A percentile compares a stretch with the other conserved stretches of the same genome.
Evolutionary conservation across 2,113 vertebrate genomes (phyloP).

Genomic region (Typhlomys cinereus): DNA sequence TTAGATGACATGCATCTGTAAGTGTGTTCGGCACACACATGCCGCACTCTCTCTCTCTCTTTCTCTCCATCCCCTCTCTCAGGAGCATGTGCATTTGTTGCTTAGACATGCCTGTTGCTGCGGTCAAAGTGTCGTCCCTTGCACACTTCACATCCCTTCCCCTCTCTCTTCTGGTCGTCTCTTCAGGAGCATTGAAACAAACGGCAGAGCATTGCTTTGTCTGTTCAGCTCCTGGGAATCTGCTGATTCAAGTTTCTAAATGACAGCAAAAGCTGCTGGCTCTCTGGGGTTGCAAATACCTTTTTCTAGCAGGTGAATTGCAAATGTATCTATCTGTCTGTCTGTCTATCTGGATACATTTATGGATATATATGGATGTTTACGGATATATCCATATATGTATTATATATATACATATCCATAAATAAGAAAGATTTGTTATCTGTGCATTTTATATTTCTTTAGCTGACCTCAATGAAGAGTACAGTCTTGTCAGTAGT

Average conservation of each 20-base stretch:
- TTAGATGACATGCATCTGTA: neutral
- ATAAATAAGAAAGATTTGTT: conserved; percentile 5
- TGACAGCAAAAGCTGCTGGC: neutral
- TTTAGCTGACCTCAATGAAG: neutral
- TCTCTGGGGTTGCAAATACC: conserved; percentile 3
- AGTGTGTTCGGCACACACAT: neutral
- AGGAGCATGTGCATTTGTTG: neutral
- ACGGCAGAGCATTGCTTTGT: neutral
- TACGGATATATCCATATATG: too few species aligned
- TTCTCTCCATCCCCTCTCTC: neutral
- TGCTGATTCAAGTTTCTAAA: neutral
- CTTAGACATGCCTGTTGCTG: conserved; percentile 14
- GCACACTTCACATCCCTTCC: neutral
- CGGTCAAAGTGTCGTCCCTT: neutral
- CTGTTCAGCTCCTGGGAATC: neutral
- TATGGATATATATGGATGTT: too few species aligned
- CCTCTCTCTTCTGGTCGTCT: neutral
- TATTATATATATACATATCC: too few species aligned
- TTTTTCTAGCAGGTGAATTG: neutral
- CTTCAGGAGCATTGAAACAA: neutral
- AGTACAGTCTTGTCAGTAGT: neutral
- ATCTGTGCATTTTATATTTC: conserved; percentile 25
- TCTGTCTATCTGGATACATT: too few species aligned
- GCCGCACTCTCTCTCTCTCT: neutral
- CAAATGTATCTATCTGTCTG: too few species aligned